Evolutionary conservation across 2,888 invertebrate genomes (phyloP), one percentile per base, ranked within the genome.

Genomic region (Cataglyphis cursor): DNA sequence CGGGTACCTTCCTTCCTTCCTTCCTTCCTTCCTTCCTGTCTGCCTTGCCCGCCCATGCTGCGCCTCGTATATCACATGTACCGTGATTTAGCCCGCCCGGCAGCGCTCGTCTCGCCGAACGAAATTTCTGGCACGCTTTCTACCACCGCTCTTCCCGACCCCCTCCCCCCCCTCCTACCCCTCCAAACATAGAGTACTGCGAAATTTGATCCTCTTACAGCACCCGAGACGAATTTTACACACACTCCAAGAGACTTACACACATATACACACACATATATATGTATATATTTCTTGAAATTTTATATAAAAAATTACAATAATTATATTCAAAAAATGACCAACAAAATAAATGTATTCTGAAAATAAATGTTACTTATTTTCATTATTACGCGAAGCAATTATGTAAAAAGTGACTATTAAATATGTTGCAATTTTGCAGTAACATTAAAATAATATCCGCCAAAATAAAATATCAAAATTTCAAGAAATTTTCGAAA

Each of bases 71-170:
- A 72, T 64, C 83, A 72, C 83, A 44, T 6, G 51, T 38, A 41
- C 41, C 51, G 62, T 81, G 62, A 81, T 75, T 75, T 64, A 28
- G n/a, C 28, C 51, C 62, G 62, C 48, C n/a, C 48, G 48, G 48
- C 2, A 51, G 41, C 61, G 54, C 24, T 73, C 44, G 54, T 62
- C 51, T 72, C 74, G 38, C 10, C 51, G 38, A 15, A 18, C 75
- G n/a, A 81, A 74, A 81, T 64, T 81, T 81, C 21, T 74, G 41
- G 12, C 75, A 75, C 21, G 74, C 75, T 74, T 38, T 28, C 51
- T 31, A 18, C 31, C 5, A 24, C 6, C 31, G 8, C 12, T 24
- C 15, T 18, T 12, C 15, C 61, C 6, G 8, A 48, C 15, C 10
- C 3, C 41, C 24, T 24, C 1, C 1, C 24, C 24, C 24, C 24